phyloP scores from a whole-genome alignment of 2,797 vertebrate species.

The Megaceryle alcyon region DNA sequence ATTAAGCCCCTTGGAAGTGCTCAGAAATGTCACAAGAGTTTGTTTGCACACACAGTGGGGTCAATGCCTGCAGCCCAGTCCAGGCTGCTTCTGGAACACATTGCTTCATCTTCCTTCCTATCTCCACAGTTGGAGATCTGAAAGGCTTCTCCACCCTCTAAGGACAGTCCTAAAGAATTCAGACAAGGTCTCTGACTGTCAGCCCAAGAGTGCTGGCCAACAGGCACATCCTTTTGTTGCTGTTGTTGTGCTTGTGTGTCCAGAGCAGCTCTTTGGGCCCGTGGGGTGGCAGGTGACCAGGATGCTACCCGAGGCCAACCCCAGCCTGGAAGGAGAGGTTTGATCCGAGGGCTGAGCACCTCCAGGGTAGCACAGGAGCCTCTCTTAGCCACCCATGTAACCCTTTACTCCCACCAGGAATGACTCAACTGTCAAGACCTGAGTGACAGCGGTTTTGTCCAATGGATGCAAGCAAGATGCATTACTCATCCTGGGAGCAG shows the following conservation, averaged over 20 bases:
- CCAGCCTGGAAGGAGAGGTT: not conserved
- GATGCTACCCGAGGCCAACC: not conserved
- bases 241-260: too few species aligned
- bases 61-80: not conserved
- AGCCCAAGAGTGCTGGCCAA: fast-evolving
- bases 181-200: not conserved
- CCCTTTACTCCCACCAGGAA: not conserved
- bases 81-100: not conserved
- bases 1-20: not conserved
- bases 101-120: not conserved
- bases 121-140: not conserved
- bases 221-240: not conserved
- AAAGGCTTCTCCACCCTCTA: not conserved
- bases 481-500: not conserved
- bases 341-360: not conserved
- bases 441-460: not conserved
- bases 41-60: not conserved
- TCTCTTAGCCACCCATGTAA: not conserved
- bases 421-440: not conserved
- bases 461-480: not conserved
- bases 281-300: fast-evolving
- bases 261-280: not conserved
- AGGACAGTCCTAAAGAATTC: not conserved
- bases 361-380: not conserved
- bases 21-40: not conserved